These are phyloP conservation scores for Margaritifera margaritifera DNA, from an alignment of 2,888 invertebrate genomes.

Conservation along the genomic window DNA sequence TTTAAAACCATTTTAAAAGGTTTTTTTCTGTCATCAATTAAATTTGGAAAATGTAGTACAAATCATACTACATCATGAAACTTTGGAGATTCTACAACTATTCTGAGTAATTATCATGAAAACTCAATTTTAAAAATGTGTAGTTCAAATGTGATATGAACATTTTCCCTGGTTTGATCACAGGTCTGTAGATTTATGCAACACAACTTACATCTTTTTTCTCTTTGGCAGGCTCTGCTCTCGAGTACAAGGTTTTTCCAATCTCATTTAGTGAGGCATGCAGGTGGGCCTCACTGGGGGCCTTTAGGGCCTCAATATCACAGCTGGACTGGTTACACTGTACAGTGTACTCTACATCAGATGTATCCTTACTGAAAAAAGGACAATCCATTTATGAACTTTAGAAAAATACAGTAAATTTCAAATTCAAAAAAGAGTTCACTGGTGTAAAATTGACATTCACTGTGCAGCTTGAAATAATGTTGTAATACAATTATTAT, in stretches of 20 bases:
- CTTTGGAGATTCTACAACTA: no score
- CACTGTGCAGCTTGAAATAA: no score
- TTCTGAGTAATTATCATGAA: no score
- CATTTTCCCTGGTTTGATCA: not conserved
- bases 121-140: no score
- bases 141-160: not conserved
- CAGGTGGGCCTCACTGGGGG: slow-evolving; percentile 37
- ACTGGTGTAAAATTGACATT: no score
- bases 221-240: slow-evolving; percentile 25
- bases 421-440: not conserved
- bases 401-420: not conserved
- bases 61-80: no score
- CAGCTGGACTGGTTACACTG: slow-evolving; percentile 17
- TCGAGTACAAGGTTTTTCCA: slow-evolving; percentile 37
- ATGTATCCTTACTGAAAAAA: slow-evolving; percentile 23
- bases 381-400: not conserved
- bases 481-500: no score
- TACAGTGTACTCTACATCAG: slow-evolving; percentile 38
- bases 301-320: slow-evolving; percentile 35
- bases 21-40: no score
- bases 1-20: no score
- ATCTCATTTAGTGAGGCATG: slow-evolving; percentile 29
- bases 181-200: not conserved
- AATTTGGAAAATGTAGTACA: no score
- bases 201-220: slow-evolving; percentile 15